A percentile compares a stretch with the other conserved stretches of the same genome.
Conservation (phyloP, 2,113 vertebrate species). For the Motacilla alba region DNA sequence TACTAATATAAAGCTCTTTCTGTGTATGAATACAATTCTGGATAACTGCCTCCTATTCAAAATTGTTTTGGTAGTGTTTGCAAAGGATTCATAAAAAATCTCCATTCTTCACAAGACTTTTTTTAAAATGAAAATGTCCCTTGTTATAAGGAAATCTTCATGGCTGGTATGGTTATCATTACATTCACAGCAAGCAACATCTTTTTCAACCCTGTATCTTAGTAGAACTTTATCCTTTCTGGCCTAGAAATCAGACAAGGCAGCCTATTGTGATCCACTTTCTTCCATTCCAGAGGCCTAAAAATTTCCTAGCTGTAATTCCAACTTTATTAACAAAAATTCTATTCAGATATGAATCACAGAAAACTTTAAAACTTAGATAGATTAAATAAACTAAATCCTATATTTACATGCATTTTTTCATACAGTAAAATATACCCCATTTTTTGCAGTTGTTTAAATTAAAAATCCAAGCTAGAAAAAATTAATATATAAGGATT, state of each 20-base stretch:
- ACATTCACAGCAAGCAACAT: not conserved
- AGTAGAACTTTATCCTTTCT: not conserved
- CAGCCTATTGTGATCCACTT: not conserved
- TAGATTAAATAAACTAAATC: not conserved
- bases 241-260: not conserved
- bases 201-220: not conserved
- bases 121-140: not conserved
- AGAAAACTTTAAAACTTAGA: not conserved
- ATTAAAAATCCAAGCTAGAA: not conserved
- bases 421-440: not conserved
- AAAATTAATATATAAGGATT: not conserved
- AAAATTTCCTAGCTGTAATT: not conserved
- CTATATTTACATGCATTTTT: not conserved
- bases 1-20: constrained; percentile 38
- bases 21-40: constrained; percentile 9
- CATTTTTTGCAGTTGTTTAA: not conserved
- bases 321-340: not conserved
- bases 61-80: constrained; percentile 5
- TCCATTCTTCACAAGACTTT: not conserved
- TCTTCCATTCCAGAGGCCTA: not conserved
- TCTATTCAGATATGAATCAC: not conserved
- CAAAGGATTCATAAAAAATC: not conserved
- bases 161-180: not conserved
- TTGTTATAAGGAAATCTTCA: not conserved
- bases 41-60: constrained; percentile 9